phyloP scores from a whole-genome alignment of 2,888 invertebrate genomes.

The Deilephila porcellus region DNA sequence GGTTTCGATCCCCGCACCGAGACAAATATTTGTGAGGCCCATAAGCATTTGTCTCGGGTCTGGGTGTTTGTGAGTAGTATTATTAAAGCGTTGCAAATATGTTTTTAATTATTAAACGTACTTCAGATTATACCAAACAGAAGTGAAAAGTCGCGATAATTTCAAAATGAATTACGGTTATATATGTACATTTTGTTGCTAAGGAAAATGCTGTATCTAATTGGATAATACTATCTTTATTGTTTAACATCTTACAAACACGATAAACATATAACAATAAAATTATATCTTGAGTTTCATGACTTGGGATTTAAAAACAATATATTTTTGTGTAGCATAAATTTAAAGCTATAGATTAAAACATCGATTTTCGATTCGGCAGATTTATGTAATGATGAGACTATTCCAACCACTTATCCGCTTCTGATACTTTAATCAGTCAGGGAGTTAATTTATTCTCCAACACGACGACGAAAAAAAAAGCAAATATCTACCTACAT shows the following conservation, averaged over 20 bases:
- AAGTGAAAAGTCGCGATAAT: neutral
- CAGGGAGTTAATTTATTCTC: too few relatives aligned
- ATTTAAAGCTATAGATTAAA: neutral
- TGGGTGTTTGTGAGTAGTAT: too few relatives aligned
- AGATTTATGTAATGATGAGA: too few relatives aligned
- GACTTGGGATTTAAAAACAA: neutral
- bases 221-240: constrained; percentile 6
- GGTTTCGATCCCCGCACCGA: too few relatives aligned
- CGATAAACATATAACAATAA: neutral
- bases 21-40: too few relatives aligned
- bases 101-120: neutral
- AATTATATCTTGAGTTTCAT: too few relatives aligned
- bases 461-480: too few relatives aligned
- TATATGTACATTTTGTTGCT: neutral
- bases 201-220: neutral
- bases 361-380: neutral
- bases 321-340: neutral
- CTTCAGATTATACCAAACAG: neutral
- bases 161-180: neutral
- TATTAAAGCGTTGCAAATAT: too few relatives aligned
- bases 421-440: too few relatives aligned
- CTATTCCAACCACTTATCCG: too few relatives aligned
- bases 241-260: neutral
- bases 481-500: too few relatives aligned
- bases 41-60: too few relatives aligned